These are phyloP conservation scores for Cyaniris semiargus DNA, from an alignment of 2,888 invertebrate genomes.

Conservation along the genomic window DNA sequence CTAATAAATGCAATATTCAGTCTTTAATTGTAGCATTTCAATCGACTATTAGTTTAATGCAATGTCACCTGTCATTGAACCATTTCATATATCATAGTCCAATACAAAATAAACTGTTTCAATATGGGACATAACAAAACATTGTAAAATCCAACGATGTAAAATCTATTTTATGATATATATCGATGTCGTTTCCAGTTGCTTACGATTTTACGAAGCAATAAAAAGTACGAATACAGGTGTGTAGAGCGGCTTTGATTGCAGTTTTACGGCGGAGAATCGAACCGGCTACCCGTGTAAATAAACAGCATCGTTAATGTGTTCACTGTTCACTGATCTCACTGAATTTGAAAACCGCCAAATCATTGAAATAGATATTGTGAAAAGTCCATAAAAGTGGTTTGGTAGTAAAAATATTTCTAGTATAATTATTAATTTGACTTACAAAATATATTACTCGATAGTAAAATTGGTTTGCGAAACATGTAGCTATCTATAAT, in stretches of 20 bases:
- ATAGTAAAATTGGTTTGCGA: too few relatives aligned
- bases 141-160: not conserved
- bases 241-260: constrained; percentile 48
- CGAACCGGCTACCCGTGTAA: constrained; percentile 47
- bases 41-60: too few relatives aligned
- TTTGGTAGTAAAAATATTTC: too few relatives aligned
- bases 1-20: too few relatives aligned
- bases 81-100: not conserved
- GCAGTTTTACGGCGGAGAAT: constrained; percentile 50
- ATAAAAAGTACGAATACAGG: constrained; percentile 44
- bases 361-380: not conserved
- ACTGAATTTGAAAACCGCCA: constrained; percentile 19
- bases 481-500: too few relatives aligned
- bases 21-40: too few relatives aligned
- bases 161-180: constrained; percentile 4
- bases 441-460: too few relatives aligned
- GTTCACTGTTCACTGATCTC: constrained; percentile 29
- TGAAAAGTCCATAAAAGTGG: not conserved
- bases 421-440: too few relatives aligned
- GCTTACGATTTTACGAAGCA: constrained; percentile 35
- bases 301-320: constrained; percentile 44
- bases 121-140: not conserved
- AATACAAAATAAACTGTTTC: not conserved
- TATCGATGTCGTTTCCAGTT: constrained; percentile 28
- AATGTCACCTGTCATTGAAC: not conserved